Evolutionary conservation across 2,888 invertebrate species (phyloP).

Genomic region (Agonopterix subpropinquella): DNA sequence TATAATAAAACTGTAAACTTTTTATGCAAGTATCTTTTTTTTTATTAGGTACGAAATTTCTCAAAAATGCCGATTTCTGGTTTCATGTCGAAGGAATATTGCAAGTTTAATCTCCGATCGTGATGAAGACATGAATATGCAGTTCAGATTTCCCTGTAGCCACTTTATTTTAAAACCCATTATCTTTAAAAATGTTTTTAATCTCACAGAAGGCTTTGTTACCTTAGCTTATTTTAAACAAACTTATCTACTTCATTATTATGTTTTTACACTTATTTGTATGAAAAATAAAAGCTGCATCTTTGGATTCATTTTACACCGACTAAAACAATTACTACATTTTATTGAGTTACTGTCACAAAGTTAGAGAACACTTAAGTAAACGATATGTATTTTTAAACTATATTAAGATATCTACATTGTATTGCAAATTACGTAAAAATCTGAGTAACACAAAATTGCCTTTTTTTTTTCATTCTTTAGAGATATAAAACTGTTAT

Average conservation of each 20-base stretch:
- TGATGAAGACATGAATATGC: too few relatives aligned
- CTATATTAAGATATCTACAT: conserved; percentile 27
- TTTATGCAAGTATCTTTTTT: too few relatives aligned
- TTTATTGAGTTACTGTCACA: conserved; percentile 66
- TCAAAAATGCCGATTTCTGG: too few relatives aligned
- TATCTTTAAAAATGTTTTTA: conserved; percentile 2
- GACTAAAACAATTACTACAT: conserved; percentile 29
- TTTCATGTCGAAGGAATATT: too few relatives aligned
- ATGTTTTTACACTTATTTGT: conserved; percentile 46
- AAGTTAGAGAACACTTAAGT: conserved; percentile 45
- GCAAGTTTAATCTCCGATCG: too few relatives aligned
- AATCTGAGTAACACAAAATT: too few relatives aligned
- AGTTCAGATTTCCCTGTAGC: too few relatives aligned
- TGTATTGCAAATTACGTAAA: too few relatives aligned
- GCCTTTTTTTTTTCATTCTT: too few relatives aligned
- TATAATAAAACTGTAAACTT: too few relatives aligned
- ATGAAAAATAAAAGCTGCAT: conserved; percentile 69
- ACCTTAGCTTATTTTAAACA: conserved; percentile 38
- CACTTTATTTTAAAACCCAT: background rate
- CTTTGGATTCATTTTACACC: conserved; percentile 52
- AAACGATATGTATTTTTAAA: conserved; percentile 67
- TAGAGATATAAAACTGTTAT: too few relatives aligned
- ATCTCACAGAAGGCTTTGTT: conserved; percentile 37
- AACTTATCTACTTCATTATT: conserved; percentile 35
- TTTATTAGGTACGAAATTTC: too few relatives aligned